Base-by-base conservation (phyloP, 2,888 invertebrate species). In the Leucophora obtusa region DNA sequence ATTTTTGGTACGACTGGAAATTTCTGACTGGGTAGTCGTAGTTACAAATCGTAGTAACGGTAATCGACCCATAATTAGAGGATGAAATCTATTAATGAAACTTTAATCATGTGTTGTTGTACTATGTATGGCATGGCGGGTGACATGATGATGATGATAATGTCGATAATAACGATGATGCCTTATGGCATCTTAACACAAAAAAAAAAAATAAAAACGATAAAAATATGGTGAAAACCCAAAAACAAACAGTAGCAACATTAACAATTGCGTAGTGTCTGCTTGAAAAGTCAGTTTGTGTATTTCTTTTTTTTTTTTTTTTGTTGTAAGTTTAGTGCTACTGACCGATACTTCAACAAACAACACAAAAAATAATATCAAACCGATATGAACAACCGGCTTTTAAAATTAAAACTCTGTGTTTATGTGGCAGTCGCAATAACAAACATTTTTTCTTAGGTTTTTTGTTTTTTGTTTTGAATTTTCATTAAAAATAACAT, bases 11-110 rank as follows among this genome's bases (percentile, higher is more conserved):
- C n/a, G n/a, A n/a, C n/a, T n/a, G n/a, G n/a, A n/a, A n/a, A n/a
- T n/a, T n/a, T n/a, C n/a, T n/a, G n/a, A n/a, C n/a, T n/a, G n/a
- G n/a, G n/a, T n/a, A n/a, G 21, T 4, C 21, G 21, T 21, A 21
- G 21, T 21, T 21, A 21, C 59, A 33, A 5, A 17, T 15, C 15
- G 33, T 21, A 47, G 38, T 53, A 58, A 28, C 50, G 73, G 77
- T 43, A 60, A 65, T 73, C 70, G 69, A 75, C 38, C 60, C 72
- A 73, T 65, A 76, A 76, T 65, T 54, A 77, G 73, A 76, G 59
- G 63, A 63, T 81, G 69, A 77, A 77, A 72, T 77, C 69, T 60
- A 68, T 72, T 70, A 81, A 81, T 77, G 69, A 73, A 77, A 63
- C 33, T 65, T 24, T 68, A 75, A 68, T 62, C 43, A 54, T 65